Evolutionary conservation across 1,140 invertebrate genomes (phyloP).

Genomic region (Tetranychus cinnabarinus): DNA sequence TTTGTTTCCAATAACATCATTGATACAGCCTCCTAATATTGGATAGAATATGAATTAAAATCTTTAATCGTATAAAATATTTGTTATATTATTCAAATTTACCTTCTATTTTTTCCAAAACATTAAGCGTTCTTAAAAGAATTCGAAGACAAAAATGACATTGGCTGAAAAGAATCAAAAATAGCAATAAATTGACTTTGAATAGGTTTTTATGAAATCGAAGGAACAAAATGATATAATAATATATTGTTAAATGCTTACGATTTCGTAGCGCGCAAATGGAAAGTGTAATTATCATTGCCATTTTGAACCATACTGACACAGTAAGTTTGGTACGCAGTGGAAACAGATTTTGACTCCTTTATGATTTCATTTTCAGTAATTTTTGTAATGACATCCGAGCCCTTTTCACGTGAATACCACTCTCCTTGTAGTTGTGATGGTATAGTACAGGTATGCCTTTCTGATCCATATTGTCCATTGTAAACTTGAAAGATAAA

Average conservation of each 20-base stretch:
- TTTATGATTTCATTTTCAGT: constrained; percentile 12
- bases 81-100: constrained; percentile 2
- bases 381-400: constrained; percentile 54
- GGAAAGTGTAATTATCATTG: constrained; percentile 57
- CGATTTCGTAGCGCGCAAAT: neutral
- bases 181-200: constrained; percentile 23
- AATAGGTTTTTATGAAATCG: constrained; percentile 4
- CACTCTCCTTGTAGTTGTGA: constrained; percentile 36
- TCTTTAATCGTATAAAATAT: constrained; percentile 12
- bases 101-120: constrained; percentile 61
- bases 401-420: constrained; percentile 72
- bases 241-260: constrained; percentile 2
- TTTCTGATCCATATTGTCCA: neutral
- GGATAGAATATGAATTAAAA: neutral
- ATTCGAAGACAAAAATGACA: constrained; percentile 68
- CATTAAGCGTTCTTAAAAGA: constrained; percentile 61
- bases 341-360: neutral
- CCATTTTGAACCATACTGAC: constrained; percentile 32
- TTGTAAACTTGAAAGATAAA: too few species aligned
- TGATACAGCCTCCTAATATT: constrained; percentile 41
- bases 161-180: constrained; percentile 15
- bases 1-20: constrained; percentile 30
- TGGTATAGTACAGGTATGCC: neutral
- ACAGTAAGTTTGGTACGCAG: constrained; percentile 2
- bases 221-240: neutral